Evolutionary conservation across 2,797 vertebrate species (phyloP), one percentile per base, ranked within the genome.

Genomic region (Dipus sagitta): DNA sequence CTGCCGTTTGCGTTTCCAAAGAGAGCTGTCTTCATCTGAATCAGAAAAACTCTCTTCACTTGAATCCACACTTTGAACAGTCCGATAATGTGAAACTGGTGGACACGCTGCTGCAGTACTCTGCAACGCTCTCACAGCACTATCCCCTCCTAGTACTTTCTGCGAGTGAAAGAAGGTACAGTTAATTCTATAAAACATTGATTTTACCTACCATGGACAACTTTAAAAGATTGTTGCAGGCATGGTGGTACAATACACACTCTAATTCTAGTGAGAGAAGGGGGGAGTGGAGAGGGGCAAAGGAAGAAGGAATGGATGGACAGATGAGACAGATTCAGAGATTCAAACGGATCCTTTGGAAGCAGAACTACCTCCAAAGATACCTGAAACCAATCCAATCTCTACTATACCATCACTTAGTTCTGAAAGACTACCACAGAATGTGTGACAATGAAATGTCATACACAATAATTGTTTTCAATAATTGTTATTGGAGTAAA

Each of bases 1-100:
- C 95, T 99, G 99, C 0, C 99, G 98, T 96, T 99, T 99, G 20
- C 98, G 96, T 90, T 99, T 99, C 99, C 99, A 99, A 30, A 98
- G 74, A 18, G 97, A 97, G 70, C 97, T 97, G 24, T 99, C 99
- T 4, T 99, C 99, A 52, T 98, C 98, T 0, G 99, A 99, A 68
- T 99, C 99, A 0, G 97, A 98, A 84, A 98, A 98, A 4, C 99
- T 99, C 92, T 99, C 99, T 13, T 99, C 99, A 87, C 99, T 99
- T 6, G 98, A 99, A n/a, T 97, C 98, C 86, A 98, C 76, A 10
- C 96, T 98, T 34, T 97, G 96, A 28, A 97, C 92, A 97, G 96
- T 98, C 77, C 99, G 98, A 94, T 99, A 99, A 17, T 98, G 97
- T 85, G 98, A 94, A 2, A 94, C 96, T 1, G 97, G 92, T 1